Evolutionary conservation across 2,888 invertebrate species (phyloP).

Genomic region (Galerucella nymphaeae): DNA sequence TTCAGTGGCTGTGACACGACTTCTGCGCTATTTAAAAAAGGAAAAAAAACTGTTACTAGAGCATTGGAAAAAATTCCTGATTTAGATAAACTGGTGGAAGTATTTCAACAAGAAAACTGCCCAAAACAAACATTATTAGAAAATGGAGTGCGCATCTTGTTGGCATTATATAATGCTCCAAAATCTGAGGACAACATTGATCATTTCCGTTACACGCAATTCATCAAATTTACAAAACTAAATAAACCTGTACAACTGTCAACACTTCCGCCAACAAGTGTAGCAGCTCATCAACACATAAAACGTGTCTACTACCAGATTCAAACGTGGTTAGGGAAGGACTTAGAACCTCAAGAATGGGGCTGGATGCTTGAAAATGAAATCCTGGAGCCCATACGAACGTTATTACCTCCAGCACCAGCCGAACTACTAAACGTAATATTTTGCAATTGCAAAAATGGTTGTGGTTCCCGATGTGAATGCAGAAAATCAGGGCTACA

Average conservation of each 20-base stretch:
- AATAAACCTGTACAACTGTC: conserved; percentile 58
- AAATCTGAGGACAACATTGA: conserved; percentile 12
- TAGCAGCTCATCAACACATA: conserved; percentile 56
- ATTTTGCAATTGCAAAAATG: conserved; percentile 46
- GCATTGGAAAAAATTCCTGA: neutral
- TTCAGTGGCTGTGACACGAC: conserved; percentile 54
- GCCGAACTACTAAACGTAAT: neutral
- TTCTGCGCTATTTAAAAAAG: conserved; percentile 51
- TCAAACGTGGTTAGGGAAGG: neutral
- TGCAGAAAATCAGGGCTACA: conserved; percentile 53
- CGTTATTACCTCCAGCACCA: conserved; percentile 3
- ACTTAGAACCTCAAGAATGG: conserved; percentile 46
- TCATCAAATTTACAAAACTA: conserved; percentile 55
- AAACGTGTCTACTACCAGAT: conserved; percentile 45
- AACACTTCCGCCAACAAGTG: conserved; percentile 54
- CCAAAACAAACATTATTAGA: conserved; percentile 51
- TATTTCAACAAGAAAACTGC: conserved; percentile 58
- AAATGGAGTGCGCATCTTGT: conserved; percentile 44
- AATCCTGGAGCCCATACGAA: conserved; percentile 54
- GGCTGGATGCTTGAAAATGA: conserved; percentile 52
- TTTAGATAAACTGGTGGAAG: conserved; percentile 47
- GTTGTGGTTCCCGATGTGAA: conserved; percentile 44
- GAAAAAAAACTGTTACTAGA: conserved; percentile 41
- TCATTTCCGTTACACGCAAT: conserved; percentile 37
- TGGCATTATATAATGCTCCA: conserved; percentile 55